phyloP scores from a whole-genome alignment of 2,797 vertebrate species.

The Peromyscus attwateri region DNA sequence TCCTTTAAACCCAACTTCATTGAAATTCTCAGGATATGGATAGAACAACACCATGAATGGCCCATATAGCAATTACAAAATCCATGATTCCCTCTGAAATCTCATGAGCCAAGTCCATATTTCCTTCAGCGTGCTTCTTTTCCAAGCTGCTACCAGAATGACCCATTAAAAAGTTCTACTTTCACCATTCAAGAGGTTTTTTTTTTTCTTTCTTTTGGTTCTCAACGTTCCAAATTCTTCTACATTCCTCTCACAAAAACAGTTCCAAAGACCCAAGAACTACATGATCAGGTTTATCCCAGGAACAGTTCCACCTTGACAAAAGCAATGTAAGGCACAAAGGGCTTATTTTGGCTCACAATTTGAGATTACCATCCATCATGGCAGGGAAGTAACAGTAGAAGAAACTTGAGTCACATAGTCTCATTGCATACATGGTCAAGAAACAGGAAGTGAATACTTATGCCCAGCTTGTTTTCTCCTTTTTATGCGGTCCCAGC shows the following conservation, averaged over 20 bases:
- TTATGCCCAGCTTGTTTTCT: background rate
- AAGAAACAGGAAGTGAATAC: background rate
- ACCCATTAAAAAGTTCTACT: background rate
- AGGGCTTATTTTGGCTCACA: background rate
- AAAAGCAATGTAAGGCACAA: background rate
- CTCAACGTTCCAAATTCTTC: background rate
- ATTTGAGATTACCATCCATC: background rate
- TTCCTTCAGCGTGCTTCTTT: background rate
- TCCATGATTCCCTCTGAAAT: background rate
- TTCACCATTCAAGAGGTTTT: background rate
- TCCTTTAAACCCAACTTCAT: background rate
- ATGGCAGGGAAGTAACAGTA: background rate
- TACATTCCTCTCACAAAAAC: background rate
- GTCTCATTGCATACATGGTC: background rate
- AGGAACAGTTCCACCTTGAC: background rate
- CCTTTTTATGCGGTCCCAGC: background rate
- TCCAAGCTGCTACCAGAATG: background rate
- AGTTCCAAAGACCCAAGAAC: background rate
- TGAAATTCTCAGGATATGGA: background rate
- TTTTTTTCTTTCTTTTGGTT: background rate
- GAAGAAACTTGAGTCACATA: background rate
- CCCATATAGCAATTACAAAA: background rate
- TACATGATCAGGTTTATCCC: background rate
- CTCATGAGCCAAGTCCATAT: background rate
- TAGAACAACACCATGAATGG: background rate